Conservation (phyloP, 2,113 vertebrate species). For the Neodon shergylaensis region DNA sequence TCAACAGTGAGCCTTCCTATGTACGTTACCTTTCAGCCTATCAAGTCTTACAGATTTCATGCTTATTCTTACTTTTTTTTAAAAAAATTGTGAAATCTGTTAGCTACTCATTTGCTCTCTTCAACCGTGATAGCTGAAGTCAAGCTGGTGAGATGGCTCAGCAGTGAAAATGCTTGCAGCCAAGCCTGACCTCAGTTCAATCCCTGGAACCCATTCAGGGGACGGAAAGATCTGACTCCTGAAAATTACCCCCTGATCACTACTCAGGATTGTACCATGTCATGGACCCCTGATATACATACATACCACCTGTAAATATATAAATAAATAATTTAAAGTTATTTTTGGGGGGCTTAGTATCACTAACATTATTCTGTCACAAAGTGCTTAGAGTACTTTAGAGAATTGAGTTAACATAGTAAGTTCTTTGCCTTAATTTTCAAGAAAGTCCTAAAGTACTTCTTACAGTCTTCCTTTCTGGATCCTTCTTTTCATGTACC, state of each 20-base stretch:
- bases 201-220: not conserved
- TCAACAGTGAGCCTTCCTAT: not conserved
- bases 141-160: not conserved
- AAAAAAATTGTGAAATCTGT: slow-evolving; percentile 4
- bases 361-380: not conserved
- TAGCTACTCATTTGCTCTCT: not conserved
- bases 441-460: not conserved
- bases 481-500: not conserved
- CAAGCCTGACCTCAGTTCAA: not conserved
- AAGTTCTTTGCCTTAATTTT: not conserved
- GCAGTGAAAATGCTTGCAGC: not conserved
- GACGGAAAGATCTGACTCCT: not conserved
- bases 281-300: not conserved
- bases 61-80: not conserved
- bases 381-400: not conserved
- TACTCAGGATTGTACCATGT: not conserved
- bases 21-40: not conserved
- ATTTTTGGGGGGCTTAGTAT: not conserved
- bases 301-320: not conserved
- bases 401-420: not conserved
- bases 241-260: not conserved
- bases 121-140: not conserved
- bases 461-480: not conserved
- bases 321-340: not conserved
- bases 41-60: not conserved